These are phyloP conservation scores for Cheiracanthium punctorium DNA, from an alignment of 2,888 invertebrate species.

Conservation along the genomic window DNA sequence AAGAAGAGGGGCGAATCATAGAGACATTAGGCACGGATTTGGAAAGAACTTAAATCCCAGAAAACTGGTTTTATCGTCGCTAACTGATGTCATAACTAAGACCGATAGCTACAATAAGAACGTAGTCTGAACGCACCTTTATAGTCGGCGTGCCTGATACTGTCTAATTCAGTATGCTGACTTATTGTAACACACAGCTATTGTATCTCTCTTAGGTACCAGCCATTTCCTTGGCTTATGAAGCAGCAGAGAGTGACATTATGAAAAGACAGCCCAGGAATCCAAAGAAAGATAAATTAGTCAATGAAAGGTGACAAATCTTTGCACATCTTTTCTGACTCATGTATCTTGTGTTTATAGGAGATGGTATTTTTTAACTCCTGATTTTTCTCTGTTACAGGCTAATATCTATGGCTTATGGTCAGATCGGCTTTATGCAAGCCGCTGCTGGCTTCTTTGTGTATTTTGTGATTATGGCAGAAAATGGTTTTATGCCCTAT, in stretches of 20 bases:
- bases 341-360: no score
- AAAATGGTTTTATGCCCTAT: slow-evolving; percentile 96
- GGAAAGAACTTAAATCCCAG: no score
- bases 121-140: no score
- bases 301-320: slow-evolving; percentile 76
- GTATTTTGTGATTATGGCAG: slow-evolving; percentile 99
- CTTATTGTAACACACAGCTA: no score
- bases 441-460: slow-evolving; percentile 83
- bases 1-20: no score
- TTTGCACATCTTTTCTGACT: not conserved
- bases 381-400: not conserved
- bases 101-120: no score
- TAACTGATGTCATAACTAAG: no score
- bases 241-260: slow-evolving; percentile 77
- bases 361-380: no score
- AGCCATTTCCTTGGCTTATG: slow-evolving; percentile 80
- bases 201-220: slow-evolving; percentile 77
- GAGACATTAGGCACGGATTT: no score
- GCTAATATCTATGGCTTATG: slow-evolving; percentile 99
- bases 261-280: slow-evolving; percentile 80
- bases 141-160: no score
- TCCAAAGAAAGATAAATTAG: slow-evolving; percentile 77
- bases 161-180: no score
- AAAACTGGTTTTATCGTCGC: no score
- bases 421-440: slow-evolving; percentile 84